Conservation (phyloP, 2,888 invertebrate genomes). For the Patella depressa region DNA sequence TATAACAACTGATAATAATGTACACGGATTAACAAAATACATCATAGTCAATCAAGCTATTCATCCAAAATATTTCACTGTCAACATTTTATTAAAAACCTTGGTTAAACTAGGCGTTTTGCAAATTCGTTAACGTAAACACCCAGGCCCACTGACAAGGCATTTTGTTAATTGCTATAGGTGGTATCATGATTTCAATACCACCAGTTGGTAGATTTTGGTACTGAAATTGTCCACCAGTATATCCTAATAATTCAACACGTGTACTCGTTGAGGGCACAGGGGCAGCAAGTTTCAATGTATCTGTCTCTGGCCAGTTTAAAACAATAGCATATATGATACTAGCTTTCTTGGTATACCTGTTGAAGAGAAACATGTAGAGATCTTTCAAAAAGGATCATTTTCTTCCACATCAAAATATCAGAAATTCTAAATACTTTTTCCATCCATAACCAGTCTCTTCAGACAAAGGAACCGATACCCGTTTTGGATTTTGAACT, state of each 20-base stretch:
- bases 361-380: slow-evolving; percentile 13
- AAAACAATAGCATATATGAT: slow-evolving; percentile 80
- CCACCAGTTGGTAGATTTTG: slow-evolving; percentile 39
- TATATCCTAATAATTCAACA: slow-evolving; percentile 75
- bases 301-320: slow-evolving; percentile 79
- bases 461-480: too few species aligned
- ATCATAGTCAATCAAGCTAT: too few species aligned
- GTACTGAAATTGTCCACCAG: slow-evolving; percentile 43
- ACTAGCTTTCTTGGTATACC: slow-evolving; percentile 52
- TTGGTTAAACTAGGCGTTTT: too few species aligned
- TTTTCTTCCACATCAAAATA: too few species aligned
- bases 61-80: too few species aligned
- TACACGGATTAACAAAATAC: too few species aligned
- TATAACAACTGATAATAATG: too few species aligned
- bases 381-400: too few species aligned
- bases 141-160: slow-evolving; percentile 66
- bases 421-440: too few species aligned
- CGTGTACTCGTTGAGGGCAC: slow-evolving; percentile 62
- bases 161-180: slow-evolving; percentile 51
- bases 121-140: slow-evolving; percentile 29
- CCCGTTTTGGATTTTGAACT: too few species aligned
- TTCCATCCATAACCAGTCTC: too few species aligned
- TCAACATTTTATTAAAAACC: too few species aligned
- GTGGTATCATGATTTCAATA: slow-evolving; percentile 57
- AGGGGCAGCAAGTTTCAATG: slow-evolving; percentile 74